phyloP scores from a whole-genome alignment of 1,140 invertebrate species.

The Aethina tumida region DNA sequence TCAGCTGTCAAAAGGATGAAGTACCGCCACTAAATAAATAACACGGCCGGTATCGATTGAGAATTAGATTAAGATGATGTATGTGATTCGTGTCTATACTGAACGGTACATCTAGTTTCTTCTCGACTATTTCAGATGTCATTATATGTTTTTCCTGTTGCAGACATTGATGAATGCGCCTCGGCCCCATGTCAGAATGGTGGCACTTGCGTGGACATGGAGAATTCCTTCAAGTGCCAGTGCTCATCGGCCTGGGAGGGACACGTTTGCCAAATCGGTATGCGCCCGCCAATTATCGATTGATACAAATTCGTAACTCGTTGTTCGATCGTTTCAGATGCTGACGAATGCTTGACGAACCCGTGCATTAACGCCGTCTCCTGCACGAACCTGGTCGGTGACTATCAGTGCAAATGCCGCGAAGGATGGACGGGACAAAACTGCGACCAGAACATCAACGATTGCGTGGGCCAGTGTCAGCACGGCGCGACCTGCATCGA shows the following conservation, averaged over 20 bases:
- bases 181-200: slow-evolving; percentile 79
- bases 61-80: no score
- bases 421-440: slow-evolving; percentile 80
- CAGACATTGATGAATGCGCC: slow-evolving; percentile 76
- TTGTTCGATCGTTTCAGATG: no score
- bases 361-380: slow-evolving; percentile 73
- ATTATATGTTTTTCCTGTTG: slow-evolving; percentile 29
- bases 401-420: slow-evolving; percentile 70
- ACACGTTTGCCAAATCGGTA: slow-evolving; percentile 62
- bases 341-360: slow-evolving; percentile 51
- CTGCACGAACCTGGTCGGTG: slow-evolving; percentile 71
- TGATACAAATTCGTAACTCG: no score
- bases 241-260: slow-evolving; percentile 77
- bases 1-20: no score
- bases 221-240: slow-evolving; percentile 64
- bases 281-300: no score
- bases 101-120: no score
- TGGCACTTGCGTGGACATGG: slow-evolving; percentile 70
- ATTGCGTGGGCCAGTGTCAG: slow-evolving; percentile 78
- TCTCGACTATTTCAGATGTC: no score
- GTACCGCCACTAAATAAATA: no score
- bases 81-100: no score
- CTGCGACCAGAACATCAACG: slow-evolving; percentile 82
- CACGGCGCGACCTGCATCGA: slow-evolving; percentile 82
- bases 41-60: no score